Conservation (phyloP, 2,113 vertebrate species). For the Laticauda colubrina region DNA sequence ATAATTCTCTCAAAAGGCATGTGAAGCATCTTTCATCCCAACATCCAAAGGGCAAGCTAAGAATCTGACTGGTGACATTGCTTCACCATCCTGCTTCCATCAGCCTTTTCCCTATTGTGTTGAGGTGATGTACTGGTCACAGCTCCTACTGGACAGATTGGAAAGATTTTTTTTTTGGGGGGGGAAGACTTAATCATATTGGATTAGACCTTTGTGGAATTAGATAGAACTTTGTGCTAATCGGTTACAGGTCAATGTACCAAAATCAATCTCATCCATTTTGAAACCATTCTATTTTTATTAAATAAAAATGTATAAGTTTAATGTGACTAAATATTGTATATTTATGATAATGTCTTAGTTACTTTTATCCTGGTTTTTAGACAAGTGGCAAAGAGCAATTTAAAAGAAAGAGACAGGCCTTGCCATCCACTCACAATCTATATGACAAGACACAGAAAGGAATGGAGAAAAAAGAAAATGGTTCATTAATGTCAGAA, state of each 20-base stretch:
- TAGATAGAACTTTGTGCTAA: neutral
- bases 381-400: neutral
- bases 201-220: neutral
- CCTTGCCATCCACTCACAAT: neutral
- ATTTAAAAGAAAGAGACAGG: neutral
- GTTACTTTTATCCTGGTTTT: neutral
- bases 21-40: neutral
- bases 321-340: neutral
- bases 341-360: neutral
- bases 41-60: neutral
- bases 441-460: neutral
- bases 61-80: neutral
- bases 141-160: neutral
- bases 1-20: neutral
- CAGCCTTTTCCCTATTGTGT: neutral
- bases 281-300: neutral
- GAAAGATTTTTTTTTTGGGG: neutral
- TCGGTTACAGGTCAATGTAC: neutral
- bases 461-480: neutral
- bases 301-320: neutral
- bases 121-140: neutral
- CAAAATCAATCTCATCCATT: neutral
- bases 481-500: neutral
- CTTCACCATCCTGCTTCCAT: neutral
- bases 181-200: neutral